Evolutionary conservation across 2,888 invertebrate species (phyloP).

Genomic region (Pteria penguin): DNA sequence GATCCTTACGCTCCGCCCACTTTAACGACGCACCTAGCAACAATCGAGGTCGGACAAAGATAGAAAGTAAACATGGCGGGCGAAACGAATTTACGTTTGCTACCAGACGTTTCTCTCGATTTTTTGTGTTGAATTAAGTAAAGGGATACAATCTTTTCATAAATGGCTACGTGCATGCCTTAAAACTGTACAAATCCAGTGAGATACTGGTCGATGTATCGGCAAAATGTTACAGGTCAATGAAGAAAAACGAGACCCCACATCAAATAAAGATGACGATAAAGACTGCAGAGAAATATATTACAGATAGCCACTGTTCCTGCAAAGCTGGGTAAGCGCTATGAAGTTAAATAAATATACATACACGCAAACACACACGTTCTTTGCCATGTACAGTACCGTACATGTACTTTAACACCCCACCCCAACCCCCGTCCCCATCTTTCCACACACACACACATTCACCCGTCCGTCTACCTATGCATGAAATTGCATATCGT

Average conservation of each 20-base stretch:
- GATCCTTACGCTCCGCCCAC: slow-evolving; percentile 5
- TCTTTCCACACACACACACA: no score
- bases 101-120: not conserved
- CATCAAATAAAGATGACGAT: not conserved
- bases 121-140: not conserved
- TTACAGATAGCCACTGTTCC: not conserved
- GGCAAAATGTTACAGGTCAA: not conserved
- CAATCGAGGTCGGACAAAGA: no score
- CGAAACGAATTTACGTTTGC: not conserved
- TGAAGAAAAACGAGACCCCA: not conserved
- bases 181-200: not conserved
- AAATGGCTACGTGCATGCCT: not conserved
- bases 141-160: not conserved
- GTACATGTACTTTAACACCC: no score
- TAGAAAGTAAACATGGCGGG: slow-evolving; percentile 2
- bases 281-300: not conserved
- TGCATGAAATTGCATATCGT: no score
- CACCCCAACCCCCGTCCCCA: no score
- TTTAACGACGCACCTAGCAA: not conserved
- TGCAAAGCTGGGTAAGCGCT: slow-evolving; percentile 4
- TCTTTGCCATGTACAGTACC: no score
- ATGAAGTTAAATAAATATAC: no score
- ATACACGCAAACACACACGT: no score
- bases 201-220: not conserved
- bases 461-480: not conserved